phyloP scores from a whole-genome alignment of 1,140 invertebrate species.

The Drosophila tsacasi region DNA sequence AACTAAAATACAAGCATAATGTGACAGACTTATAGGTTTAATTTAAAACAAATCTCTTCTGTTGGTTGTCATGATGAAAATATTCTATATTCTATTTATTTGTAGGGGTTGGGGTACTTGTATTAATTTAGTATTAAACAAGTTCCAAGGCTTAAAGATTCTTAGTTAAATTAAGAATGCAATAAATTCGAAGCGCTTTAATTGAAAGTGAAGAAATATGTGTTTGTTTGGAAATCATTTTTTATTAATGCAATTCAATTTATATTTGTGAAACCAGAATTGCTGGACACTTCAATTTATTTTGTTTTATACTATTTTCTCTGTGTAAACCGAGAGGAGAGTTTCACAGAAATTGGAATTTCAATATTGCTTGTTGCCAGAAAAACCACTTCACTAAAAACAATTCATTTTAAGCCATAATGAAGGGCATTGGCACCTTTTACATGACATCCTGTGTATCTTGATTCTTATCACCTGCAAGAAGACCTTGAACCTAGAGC shows the following conservation, averaged over 20 bases:
- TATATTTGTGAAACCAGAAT: neutral
- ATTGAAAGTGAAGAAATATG: neutral
- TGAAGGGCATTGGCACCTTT: neutral
- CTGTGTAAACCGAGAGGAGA: constrained; percentile 9
- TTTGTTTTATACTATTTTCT: neutral
- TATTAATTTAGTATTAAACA: neutral
- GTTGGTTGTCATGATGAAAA: neutral
- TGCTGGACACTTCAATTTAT: neutral
- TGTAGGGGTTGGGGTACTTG: neutral
- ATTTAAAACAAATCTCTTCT: neutral
- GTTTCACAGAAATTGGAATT: constrained; percentile 35
- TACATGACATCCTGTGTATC: constrained; percentile 4
- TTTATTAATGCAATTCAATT: neutral
- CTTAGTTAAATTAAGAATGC: neutral
- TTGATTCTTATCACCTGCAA: constrained; percentile 10
- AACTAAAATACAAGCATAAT: neutral
- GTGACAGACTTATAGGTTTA: neutral
- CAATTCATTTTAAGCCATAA: neutral
- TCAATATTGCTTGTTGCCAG: constrained; percentile 25
- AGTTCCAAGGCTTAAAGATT: too few species aligned
- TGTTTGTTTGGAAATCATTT: neutral
- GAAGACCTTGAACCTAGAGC: constrained; percentile 16
- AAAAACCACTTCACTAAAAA: neutral
- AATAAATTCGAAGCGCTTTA: neutral
- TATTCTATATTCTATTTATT: neutral